Evolutionary conservation across 2,113 vertebrate genomes (phyloP).

Genomic region (Entelurus aequoreus): DNA sequence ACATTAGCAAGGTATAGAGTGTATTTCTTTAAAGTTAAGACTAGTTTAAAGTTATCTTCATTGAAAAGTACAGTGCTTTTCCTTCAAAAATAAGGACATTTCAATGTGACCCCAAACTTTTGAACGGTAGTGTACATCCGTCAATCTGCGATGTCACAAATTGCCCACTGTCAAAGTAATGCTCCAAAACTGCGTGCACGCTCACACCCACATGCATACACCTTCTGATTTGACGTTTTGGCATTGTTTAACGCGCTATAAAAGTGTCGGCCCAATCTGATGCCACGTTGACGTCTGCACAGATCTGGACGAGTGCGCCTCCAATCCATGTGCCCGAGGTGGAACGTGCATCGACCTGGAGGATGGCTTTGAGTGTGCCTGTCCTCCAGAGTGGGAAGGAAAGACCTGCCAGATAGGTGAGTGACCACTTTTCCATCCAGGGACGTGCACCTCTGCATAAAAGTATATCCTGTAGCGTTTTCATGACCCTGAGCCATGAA

Average conservation of each 20-base stretch:
- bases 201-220: too few species aligned
- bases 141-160: too few species aligned
- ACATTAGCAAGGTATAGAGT: too few species aligned
- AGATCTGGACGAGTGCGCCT: constrained; percentile 89
- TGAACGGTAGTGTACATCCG: too few species aligned
- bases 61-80: too few species aligned
- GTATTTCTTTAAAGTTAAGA: too few species aligned
- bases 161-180: too few species aligned
- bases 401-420: constrained; percentile 93
- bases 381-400: constrained; percentile 90
- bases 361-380: constrained; percentile 89
- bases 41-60: too few species aligned
- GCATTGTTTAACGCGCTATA: not conserved
- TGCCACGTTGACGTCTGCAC: constrained; percentile 12
- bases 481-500: not conserved
- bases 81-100: too few species aligned
- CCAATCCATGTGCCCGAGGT: constrained; percentile 84
- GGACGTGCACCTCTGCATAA: not conserved
- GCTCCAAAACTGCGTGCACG: too few species aligned
- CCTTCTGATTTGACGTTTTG: too few species aligned
- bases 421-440: constrained; percentile 14
- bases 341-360: constrained; percentile 87
- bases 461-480: not conserved
- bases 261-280: not conserved
- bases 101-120: too few species aligned